phyloP scores from a whole-genome alignment of 2,797 vertebrate species.

The Alcedo quadribrachys region DNA sequence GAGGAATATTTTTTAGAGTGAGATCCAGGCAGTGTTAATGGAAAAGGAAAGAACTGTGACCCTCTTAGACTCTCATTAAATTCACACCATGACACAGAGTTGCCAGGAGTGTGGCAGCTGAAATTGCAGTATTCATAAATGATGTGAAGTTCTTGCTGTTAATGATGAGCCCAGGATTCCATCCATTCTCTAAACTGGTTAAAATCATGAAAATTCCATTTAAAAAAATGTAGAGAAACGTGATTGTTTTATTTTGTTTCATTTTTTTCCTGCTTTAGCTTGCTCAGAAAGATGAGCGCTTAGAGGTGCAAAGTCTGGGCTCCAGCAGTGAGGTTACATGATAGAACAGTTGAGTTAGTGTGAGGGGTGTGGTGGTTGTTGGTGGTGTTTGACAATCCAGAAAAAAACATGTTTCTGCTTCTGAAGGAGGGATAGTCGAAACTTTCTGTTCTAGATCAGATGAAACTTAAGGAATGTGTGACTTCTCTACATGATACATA shows the following conservation, averaged over 20 bases:
- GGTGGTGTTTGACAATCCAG: neutral
- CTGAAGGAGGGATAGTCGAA: neutral
- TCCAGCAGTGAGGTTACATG: neutral
- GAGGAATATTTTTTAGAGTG: neutral
- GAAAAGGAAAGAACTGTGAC: neutral
- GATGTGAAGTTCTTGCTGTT: neutral
- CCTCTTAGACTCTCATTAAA: neutral
- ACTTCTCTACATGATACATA: neutral
- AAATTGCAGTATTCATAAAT: neutral
- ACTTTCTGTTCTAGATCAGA: neutral
- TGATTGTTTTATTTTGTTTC: neutral
- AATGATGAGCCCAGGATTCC: neutral
- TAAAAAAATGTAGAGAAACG: neutral
- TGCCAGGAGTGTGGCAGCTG: neutral
- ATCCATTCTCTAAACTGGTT: neutral
- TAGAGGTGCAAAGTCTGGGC: neutral
- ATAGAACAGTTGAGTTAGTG: neutral
- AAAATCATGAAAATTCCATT: neutral
- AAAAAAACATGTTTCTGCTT: neutral
- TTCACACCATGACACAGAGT: neutral
- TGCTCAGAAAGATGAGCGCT: neutral
- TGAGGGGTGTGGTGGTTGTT: no score
- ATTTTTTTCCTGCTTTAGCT: neutral
- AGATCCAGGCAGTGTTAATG: neutral
- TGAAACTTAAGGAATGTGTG: neutral